phyloP scores from a whole-genome alignment of 2,888 invertebrate genomes.

The Nemotelus nigrinus region DNA sequence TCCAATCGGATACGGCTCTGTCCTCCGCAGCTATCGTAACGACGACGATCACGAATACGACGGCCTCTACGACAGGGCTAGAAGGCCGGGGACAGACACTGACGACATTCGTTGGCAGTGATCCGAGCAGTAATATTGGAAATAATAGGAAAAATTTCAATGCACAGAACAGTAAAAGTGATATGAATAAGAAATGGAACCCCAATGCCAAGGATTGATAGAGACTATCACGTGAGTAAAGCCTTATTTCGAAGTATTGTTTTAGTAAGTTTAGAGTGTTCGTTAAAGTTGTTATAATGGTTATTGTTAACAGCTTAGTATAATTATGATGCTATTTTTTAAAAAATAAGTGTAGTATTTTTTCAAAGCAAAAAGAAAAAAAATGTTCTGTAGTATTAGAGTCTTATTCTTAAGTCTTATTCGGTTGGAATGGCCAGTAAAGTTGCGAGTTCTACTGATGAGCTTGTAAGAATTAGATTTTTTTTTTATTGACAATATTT shows the following conservation, averaged over 20 bases:
- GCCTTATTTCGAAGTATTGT: conserved; percentile 10
- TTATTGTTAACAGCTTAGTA: too few species aligned
- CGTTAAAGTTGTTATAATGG: too few species aligned
- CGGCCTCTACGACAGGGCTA: background rate
- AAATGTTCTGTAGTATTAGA: too few species aligned
- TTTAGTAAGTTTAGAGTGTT: too few species aligned
- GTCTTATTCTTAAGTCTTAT: too few species aligned
- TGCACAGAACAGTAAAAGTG: background rate
- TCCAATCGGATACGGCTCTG: conserved; percentile 4
- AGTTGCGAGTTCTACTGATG: too few species aligned
- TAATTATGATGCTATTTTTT: too few species aligned
- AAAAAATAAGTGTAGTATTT: too few species aligned
- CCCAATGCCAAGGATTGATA: conserved; percentile 3
- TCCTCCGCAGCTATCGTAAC: conserved; percentile 22
- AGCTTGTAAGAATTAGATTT: too few species aligned
- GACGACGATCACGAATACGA: conserved; percentile 1
- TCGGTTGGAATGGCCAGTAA: too few species aligned
- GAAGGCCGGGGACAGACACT: conserved; percentile 14
- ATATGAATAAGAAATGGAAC: conserved; percentile 15
- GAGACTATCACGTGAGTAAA: background rate
- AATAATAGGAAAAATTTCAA: background rate
- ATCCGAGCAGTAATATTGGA: background rate
- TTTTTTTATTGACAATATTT: too few species aligned
- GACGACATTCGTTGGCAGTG: conserved; percentile 27
- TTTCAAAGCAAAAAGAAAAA: too few species aligned